Evolutionary conservation across 2,113 vertebrate genomes (phyloP).

Genomic region (Pteropus alecto): DNA sequence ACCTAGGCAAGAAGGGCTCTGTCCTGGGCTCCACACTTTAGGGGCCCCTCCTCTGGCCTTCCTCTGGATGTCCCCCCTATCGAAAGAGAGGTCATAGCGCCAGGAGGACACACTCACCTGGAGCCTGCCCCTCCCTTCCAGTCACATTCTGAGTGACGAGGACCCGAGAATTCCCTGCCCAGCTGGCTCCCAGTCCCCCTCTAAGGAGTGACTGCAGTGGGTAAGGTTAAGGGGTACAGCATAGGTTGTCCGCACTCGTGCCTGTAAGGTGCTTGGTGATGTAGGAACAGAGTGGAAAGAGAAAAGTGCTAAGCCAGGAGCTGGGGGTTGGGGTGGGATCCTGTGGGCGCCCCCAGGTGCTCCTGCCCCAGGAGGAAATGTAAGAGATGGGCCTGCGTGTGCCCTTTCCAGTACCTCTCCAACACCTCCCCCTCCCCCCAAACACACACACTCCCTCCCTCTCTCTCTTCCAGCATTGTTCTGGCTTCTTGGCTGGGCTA

Average conservation of each 20-base stretch:
- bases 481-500: neutral
- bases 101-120: neutral
- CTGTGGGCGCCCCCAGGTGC: neutral
- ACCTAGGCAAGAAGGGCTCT: neutral
- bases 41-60: neutral
- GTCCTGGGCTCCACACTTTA: neutral
- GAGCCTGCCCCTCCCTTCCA: neutral
- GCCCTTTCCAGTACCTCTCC: no score
- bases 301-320: neutral
- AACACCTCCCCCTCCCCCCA: no score
- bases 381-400: neutral
- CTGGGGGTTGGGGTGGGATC: neutral
- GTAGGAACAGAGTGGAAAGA: neutral
- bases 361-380: neutral
- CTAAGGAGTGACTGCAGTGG: neutral
- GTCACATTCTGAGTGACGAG: neutral
- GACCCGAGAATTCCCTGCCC: neutral
- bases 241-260: neutral
- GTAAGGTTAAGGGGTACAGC: neutral
- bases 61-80: neutral
- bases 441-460: no score
- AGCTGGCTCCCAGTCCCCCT: no score
- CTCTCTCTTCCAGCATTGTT: neutral
- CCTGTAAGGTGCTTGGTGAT: neutral
- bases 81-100: neutral